Conservation (phyloP, 35 echinoderm and acorn worm genomes). For the Heliocidaris erythrogramma region DNA sequence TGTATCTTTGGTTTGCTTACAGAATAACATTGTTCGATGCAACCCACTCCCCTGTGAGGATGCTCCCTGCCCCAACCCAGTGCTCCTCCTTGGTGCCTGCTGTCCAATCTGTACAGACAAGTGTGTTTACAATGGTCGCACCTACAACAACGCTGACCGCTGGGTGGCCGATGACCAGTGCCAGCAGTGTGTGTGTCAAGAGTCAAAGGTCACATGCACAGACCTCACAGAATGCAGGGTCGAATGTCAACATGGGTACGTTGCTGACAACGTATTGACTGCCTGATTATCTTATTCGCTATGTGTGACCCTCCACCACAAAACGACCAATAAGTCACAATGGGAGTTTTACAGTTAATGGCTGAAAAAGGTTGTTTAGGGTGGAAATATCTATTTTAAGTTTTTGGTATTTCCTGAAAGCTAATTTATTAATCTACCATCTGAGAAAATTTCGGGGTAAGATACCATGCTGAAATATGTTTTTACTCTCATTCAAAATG, state of each 20-base stretch:
- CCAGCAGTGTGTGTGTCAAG: slow-evolving; percentile 80
- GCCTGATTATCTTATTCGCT: neutral
- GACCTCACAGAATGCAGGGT: slow-evolving; percentile 48
- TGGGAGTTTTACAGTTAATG: too few relatives aligned
- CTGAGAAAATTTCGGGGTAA: too few relatives aligned
- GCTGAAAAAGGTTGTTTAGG: too few relatives aligned
- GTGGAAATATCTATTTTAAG: too few relatives aligned
- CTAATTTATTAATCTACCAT: too few relatives aligned
- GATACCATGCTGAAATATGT: too few relatives aligned
- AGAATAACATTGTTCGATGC: slow-evolving; percentile 90
- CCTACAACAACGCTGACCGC: slow-evolving; percentile 69
- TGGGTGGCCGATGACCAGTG: slow-evolving; percentile 91
- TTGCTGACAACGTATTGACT: neutral
- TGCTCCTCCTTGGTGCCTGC: slow-evolving; percentile 83
- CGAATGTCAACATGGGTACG: slow-evolving; percentile 76
- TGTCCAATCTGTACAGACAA: slow-evolving; percentile 89
- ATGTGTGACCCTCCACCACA: too few relatives aligned
- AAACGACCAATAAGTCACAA: too few relatives aligned
- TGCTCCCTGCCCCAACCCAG: slow-evolving; percentile 72
- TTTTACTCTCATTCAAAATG: too few relatives aligned
- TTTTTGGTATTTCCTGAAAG: too few relatives aligned
- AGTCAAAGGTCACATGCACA: slow-evolving; percentile 66
- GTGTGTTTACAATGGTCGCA: slow-evolving; percentile 80
- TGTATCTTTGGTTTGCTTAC: slow-evolving; percentile 19
- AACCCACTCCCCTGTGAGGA: slow-evolving; percentile 76